A percentile compares a stretch with the other conserved stretches of the same genome.
Conservation (phyloP, 1,140 invertebrate species). For the Dendroctonus ponderosae region DNA sequence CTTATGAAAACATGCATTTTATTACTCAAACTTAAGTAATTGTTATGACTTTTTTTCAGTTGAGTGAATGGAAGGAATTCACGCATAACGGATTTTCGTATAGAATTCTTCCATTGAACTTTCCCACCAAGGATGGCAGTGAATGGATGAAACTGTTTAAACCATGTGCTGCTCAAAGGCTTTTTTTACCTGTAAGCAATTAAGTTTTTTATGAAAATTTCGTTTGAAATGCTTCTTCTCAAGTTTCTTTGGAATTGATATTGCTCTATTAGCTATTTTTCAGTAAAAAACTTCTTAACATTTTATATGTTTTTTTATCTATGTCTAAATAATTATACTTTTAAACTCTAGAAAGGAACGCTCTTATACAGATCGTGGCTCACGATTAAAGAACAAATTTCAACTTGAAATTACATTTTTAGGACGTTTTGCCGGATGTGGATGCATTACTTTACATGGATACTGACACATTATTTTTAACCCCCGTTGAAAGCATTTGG, state of each 20-base stretch:
- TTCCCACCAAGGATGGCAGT: slow-evolving; percentile 68
- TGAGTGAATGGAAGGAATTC: slow-evolving; percentile 67
- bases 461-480: slow-evolving; percentile 86
- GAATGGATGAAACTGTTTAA: slow-evolving; percentile 88
- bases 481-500: slow-evolving; percentile 81
- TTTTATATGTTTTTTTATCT: too few relatives aligned
- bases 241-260: too few relatives aligned
- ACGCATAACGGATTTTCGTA: slow-evolving; percentile 68
- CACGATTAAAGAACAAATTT: neutral
- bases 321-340: too few relatives aligned
- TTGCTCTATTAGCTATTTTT: neutral
- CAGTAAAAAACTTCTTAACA: too few relatives aligned
- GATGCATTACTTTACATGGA: slow-evolving; percentile 92
- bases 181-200: slow-evolving; percentile 84
- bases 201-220: slow-evolving; percentile 27
- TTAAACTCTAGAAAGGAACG: too few relatives aligned
- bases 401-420: slow-evolving; percentile 43
- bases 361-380: too few relatives aligned
- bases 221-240: too few relatives aligned
- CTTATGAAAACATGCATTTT: slow-evolving; percentile 56
- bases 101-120: slow-evolving; percentile 72
- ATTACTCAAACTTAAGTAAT: neutral
- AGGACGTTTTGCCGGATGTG: slow-evolving; percentile 74
- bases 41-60: slow-evolving; percentile 46
- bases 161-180: slow-evolving; percentile 86